Evolutionary conservation across 1,140 invertebrate genomes (phyloP).

Genomic region (Lasioglossum albipes): DNA sequence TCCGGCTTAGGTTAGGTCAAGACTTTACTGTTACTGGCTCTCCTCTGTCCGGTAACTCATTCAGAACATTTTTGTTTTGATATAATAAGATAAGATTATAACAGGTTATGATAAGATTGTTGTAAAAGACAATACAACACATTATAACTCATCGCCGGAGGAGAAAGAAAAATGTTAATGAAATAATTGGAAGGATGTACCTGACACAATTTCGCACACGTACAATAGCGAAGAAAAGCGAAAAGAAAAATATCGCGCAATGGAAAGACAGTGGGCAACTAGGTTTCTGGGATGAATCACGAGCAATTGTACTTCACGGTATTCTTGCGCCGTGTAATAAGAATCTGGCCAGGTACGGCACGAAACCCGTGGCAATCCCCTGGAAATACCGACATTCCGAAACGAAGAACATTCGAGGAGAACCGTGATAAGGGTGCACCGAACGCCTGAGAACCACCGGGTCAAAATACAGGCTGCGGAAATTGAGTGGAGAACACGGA

Average conservation of each 20-base stretch:
- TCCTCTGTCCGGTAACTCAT: too few relatives aligned
- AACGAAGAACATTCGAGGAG: slow-evolving; percentile 19
- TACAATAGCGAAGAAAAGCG: too few relatives aligned
- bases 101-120: too few relatives aligned
- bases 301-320: neutral
- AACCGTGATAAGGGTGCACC: slow-evolving; percentile 12
- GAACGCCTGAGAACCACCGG: neutral
- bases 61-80: too few relatives aligned
- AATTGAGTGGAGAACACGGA: slow-evolving; percentile 15
- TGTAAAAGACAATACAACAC: too few relatives aligned
- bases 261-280: neutral
- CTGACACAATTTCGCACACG: neutral
- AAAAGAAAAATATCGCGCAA: neutral
- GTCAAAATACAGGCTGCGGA: slow-evolving; percentile 15
- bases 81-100: too few relatives aligned
- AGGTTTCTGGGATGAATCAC: neutral
- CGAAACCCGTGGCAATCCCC: slow-evolving; percentile 5
- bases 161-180: too few relatives aligned
- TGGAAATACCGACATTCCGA: neutral
- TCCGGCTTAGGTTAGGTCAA: too few relatives aligned
- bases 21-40: too few relatives aligned
- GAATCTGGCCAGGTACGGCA: slow-evolving; percentile 7
- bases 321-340: neutral
- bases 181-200: neutral
- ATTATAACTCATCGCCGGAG: too few relatives aligned